Evolutionary conservation across 2,113 vertebrate species (phyloP), one percentile per base, ranked within the genome.

Genomic region (Epinephelus moara): DNA sequence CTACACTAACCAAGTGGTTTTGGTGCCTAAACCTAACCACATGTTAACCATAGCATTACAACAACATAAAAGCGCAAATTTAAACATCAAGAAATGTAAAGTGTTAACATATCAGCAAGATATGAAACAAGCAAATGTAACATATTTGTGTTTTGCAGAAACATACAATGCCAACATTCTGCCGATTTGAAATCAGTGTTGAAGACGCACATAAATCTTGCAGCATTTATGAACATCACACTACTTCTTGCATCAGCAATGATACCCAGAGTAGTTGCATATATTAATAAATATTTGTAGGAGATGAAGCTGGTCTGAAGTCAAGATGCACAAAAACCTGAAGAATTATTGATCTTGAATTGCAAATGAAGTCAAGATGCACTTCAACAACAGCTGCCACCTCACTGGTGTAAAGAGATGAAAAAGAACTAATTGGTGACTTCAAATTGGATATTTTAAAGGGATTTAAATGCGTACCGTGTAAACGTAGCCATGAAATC

Each of bases 401-500:
- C 55, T 82, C 5, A 27, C 19, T 23, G 19, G 60, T 56, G 7
- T 49, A 27, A 42, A 75, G 15, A 61, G 40, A 71, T 15, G 2
- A 42, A 50, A 17, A 71, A 5, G 23, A 57, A 37, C 69, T 40
- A 52, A 37, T 33, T 53, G 4, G 11, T 3, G 42, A 55, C 23
- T 76, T 57, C 3, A 27, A 7, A 64, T 40, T 6, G 4, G 6
- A 59, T 49, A n/a, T 59, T 77, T 64, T 23, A 30, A 69, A 11
- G 10, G 4, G 33, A 63, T 47, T 77, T 76, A 33, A 67, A 25
- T 64, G 40, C 2, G 61, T 37, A 45, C 8, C 9, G 27, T 50
- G 15, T 67, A 69, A 55, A 69, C 12, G 67, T 21, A 30, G 40
- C 18, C 37, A 55, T 80, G 14, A 57, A 56, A 9, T 81, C 74